These are phyloP conservation scores for Caenorhabditis panamensis DNA, from an alignment of 2,888 invertebrate genomes.

Conservation along the genomic window DNA sequence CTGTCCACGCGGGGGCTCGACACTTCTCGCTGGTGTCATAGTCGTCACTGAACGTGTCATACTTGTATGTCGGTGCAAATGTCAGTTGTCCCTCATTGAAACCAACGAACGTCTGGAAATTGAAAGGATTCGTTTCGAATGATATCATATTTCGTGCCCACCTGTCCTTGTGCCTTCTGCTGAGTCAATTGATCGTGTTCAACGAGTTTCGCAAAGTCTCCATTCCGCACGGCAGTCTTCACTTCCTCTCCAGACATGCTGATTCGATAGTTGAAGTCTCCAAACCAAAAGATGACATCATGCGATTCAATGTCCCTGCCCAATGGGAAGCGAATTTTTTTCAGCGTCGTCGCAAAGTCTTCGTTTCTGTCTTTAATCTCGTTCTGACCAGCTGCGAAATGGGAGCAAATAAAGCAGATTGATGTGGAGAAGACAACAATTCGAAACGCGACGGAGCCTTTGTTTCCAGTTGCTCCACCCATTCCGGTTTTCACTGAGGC, in stretches of 20 bases:
- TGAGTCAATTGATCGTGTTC: slow-evolving; percentile 91
- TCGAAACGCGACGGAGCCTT: slow-evolving; percentile 83
- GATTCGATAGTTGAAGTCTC: slow-evolving; percentile 93
- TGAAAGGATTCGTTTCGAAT: not conserved
- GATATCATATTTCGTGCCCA: too few relatives aligned
- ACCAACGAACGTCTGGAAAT: slow-evolving; percentile 88
- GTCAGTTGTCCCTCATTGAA: slow-evolving; percentile 93
- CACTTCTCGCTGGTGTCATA: slow-evolving; percentile 98
- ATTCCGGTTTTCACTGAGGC: slow-evolving; percentile 93
- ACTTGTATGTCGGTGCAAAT: slow-evolving; percentile 98
- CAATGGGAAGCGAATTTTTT: slow-evolving; percentile 85
- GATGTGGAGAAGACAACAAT: slow-evolving; percentile 94
- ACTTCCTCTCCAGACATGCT: slow-evolving; percentile 83
- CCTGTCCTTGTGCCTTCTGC: slow-evolving; percentile 82
- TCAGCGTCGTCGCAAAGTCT: slow-evolving; percentile 95
- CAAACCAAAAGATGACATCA: slow-evolving; percentile 99
- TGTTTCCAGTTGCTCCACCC: slow-evolving; percentile 97
- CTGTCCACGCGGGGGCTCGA: slow-evolving; percentile 93
- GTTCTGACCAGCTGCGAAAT: slow-evolving; percentile 98
- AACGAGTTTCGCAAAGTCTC: slow-evolving; percentile 88
- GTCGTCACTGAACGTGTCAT: slow-evolving; percentile 97
- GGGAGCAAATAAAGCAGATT: slow-evolving; percentile 97
- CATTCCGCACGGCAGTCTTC: slow-evolving; percentile 88
- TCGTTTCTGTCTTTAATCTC: slow-evolving; percentile 93
- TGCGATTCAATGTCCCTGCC: slow-evolving; percentile 88